Conservation (phyloP, 1,140 invertebrate genomes). For the Drosophila neocordata region DNA sequence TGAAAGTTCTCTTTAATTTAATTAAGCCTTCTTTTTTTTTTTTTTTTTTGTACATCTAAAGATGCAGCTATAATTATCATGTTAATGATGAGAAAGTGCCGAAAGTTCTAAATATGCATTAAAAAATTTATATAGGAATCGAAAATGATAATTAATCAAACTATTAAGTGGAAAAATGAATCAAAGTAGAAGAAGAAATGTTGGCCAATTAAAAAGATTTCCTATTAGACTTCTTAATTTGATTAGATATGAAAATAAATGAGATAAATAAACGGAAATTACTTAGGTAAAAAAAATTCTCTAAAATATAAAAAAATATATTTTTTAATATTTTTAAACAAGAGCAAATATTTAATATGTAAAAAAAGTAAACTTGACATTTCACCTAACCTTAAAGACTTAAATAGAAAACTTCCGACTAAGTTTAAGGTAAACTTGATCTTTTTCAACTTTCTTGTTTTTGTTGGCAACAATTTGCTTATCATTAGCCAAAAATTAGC, state of each 20-base stretch:
- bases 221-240: too few species aligned
- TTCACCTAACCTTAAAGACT: too few species aligned
- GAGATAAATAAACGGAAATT: too few species aligned
- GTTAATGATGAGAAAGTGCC: slow-evolving; percentile 30
- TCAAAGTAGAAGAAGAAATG: background rate
- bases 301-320: too few species aligned
- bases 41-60: background rate
- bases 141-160: background rate
- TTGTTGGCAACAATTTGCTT: slow-evolving; percentile 25
- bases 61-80: slow-evolving; percentile 8
- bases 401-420: background rate
- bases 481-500: slow-evolving; percentile 39
- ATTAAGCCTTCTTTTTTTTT: slow-evolving; percentile 41
- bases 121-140: slow-evolving; percentile 12
- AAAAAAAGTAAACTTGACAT: too few species aligned
- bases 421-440: background rate
- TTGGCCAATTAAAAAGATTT: background rate
- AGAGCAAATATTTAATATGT: too few species aligned
- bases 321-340: too few species aligned
- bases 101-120: slow-evolving; percentile 32
- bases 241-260: too few species aligned
- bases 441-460: background rate
- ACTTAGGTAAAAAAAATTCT: too few species aligned
- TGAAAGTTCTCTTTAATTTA: slow-evolving; percentile 70
- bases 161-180: background rate